A percentile compares a stretch with the other conserved stretches of the same genome.
Conservation (phyloP, 1,140 invertebrate species). For the Drosophila lowei region DNA sequence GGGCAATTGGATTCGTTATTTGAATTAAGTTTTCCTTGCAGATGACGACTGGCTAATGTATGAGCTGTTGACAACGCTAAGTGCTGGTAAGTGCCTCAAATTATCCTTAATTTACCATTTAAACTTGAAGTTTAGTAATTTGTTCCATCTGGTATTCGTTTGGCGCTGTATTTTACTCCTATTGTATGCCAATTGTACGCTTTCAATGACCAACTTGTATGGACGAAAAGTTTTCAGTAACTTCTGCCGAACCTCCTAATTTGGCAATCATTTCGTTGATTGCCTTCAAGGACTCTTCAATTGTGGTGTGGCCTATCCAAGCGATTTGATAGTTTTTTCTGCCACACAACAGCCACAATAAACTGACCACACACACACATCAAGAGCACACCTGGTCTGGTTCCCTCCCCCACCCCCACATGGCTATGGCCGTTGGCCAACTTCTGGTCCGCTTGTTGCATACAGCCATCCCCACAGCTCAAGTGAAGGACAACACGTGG, state of each 20-base stretch:
- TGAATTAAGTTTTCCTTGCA: constrained; percentile 47
- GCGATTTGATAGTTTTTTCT: constrained; percentile 3
- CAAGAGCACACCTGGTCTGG: constrained; percentile 27
- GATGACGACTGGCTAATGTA: constrained; percentile 15
- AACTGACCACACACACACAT: constrained; percentile 19
- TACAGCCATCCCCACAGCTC: constrained; percentile 30
- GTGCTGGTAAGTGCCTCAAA: constrained; percentile 35
- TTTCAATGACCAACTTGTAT: not conserved
- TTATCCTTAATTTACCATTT: constrained; percentile 27
- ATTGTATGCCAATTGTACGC: not conserved
- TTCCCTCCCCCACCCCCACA: constrained; percentile 24
- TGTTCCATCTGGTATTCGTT: not conserved
- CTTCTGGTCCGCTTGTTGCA: constrained; percentile 60
- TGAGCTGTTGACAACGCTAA: constrained; percentile 33
- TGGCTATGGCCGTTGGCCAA: constrained; percentile 28
- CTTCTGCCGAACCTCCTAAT: not conserved
- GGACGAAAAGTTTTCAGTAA: constrained; percentile 3
- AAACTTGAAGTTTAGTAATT: constrained; percentile 6
- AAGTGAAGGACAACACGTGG: constrained; percentile 70
- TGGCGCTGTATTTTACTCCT: not conserved
- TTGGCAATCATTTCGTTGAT: constrained; percentile 21
- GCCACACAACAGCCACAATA: constrained; percentile 47
- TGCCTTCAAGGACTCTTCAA: constrained; percentile 8
- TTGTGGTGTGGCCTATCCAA: not conserved
- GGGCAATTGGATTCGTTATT: constrained; percentile 43